Base-by-base conservation (phyloP, 92 coral and sea anemone genomes). In the Bergia sp. region DNA sequence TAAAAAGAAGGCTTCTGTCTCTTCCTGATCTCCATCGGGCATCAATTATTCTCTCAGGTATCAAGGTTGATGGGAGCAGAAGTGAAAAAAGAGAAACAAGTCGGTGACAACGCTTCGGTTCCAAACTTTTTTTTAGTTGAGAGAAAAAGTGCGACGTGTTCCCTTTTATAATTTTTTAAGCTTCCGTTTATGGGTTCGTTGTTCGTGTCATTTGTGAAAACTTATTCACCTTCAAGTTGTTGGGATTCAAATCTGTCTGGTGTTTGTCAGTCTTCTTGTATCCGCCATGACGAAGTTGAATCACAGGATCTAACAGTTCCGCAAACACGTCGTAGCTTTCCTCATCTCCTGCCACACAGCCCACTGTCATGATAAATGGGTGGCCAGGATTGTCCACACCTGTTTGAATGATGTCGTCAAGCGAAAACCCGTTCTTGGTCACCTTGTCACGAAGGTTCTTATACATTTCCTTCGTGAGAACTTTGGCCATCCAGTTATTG, bases 311-410 rank as follows among this genome's bases (percentile, higher is more conserved):
- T 39, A 96, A 83, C 65, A 96, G 79, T 18, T 96, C 98, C 23
- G 96, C 96, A 81, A 96, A 96, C 55, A 90, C 99, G 0, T 95
- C 98, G 81, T 96, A 96, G 5, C 92, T 61, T 53, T 96, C 99
- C 75, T 96, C 99, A 49, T 96, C 99, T 16, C 99, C 99, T 2
- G 99, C 99, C 5, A 96, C 99, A 69, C 99, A 96, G 10, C 99
- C 99, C 16, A 96, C 99, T 8, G 99, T 96, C 99, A 96, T 96
- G 77, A 96, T 95, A 80, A 95, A 96, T 0, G 99, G 99, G 72
- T 96, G 99, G 4, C 98, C 99, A 55, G 99, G 99, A 36, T 95
- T 96, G 82, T 96, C 99, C 12, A 96, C 99, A 45, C 99, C 99
- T 2, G 99, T 96, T 61, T 96, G 99, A 73, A 96, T 96, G 29